Conservation (phyloP, 1,140 invertebrate species). For the Halotydeus destructor region DNA sequence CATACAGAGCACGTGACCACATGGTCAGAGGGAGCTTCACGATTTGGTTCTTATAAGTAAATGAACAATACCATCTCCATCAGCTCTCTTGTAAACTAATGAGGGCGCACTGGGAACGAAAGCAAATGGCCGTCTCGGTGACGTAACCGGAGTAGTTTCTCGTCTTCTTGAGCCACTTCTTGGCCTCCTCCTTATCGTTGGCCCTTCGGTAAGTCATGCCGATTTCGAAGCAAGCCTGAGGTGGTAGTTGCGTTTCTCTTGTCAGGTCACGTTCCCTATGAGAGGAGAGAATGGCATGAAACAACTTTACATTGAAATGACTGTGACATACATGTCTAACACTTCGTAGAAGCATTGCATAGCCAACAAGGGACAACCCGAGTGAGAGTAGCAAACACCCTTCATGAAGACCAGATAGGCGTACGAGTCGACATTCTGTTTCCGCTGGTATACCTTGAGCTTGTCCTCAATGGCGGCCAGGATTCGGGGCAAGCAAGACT, state of each 20-base stretch:
- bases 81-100: too few species aligned
- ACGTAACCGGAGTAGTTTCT: background rate
- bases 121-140: constrained; percentile 8
- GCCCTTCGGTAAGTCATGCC: background rate
- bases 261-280: background rate
- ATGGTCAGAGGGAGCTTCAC: too few species aligned
- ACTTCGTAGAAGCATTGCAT: background rate
- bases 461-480: constrained; percentile 45
- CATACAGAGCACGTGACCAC: too few species aligned
- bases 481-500: constrained; percentile 39
- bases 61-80: too few species aligned
- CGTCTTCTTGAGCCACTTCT: background rate
- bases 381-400: background rate
- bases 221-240: background rate
- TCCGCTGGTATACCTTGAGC: constrained; percentile 13
- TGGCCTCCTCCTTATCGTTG: background rate
- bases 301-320: too few species aligned
- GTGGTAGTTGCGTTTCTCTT: background rate
- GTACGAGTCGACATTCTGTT: background rate
- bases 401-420: background rate
- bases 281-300: too few species aligned
- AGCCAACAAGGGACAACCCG: background rate
- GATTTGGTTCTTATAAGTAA: too few species aligned
- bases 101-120: too few species aligned
- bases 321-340: too few species aligned